Conservation (phyloP, 2,888 invertebrate genomes). For the Tinea trinotella region DNA sequence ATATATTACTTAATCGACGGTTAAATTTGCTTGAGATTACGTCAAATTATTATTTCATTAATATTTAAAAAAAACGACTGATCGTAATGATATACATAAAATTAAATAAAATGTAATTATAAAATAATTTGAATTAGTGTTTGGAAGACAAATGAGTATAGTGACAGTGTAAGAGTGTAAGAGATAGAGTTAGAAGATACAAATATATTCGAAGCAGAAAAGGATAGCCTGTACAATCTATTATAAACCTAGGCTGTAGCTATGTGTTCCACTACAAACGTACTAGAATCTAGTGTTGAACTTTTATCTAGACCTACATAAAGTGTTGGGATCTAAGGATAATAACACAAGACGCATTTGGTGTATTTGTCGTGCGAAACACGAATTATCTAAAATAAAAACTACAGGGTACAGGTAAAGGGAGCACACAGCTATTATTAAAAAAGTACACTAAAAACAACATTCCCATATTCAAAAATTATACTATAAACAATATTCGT, state of each 20-base stretch:
- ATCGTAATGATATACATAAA: constrained; percentile 24
- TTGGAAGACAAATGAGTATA: constrained; percentile 38
- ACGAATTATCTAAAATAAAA: not conserved
- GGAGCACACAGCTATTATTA: constrained; percentile 9
- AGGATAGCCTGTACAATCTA: constrained; percentile 8
- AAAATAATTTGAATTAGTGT: constrained; percentile 19
- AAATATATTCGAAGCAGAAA: constrained; percentile 9
- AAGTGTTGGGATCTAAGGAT: not conserved
- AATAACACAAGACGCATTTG: not conserved
- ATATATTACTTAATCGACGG: constrained; percentile 45
- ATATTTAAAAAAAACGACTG: constrained; percentile 22
- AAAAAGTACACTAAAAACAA: constrained; percentile 5
- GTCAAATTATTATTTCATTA: constrained; percentile 8
- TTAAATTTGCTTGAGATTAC: constrained; percentile 65
- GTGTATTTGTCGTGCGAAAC: not conserved
- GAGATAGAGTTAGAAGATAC: constrained; percentile 18
- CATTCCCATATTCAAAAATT: constrained; percentile 7
- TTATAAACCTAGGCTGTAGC: constrained; percentile 1
- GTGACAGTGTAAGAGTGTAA: constrained; percentile 29
- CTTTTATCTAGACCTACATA: not conserved
- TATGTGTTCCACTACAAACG: not conserved
- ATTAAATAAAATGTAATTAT: constrained; percentile 29
- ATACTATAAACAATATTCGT: not conserved
- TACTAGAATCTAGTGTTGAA: not conserved
- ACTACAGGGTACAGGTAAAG: not conserved